Conservation (phyloP, 1,140 invertebrate genomes). For the Lordiphosa stackelbergi region DNA sequence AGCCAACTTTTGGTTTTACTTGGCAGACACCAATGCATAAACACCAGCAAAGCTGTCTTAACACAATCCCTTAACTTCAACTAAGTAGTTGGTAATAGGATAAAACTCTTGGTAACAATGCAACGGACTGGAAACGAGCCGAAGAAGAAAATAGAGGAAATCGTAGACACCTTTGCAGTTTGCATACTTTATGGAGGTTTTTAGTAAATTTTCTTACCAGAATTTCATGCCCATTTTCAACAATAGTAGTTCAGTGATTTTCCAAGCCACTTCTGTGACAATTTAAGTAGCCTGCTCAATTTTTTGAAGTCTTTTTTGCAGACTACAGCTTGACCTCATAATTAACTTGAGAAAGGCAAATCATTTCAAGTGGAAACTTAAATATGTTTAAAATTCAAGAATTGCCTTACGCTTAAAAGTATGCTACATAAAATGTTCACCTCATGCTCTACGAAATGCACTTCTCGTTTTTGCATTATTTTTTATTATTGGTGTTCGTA, state of each 20-base stretch:
- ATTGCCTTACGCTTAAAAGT: not conserved
- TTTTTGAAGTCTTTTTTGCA: too few species aligned
- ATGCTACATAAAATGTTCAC: not conserved
- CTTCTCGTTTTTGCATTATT: slow-evolving; percentile 6
- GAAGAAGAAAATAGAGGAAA: not conserved
- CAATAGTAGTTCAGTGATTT: too few species aligned
- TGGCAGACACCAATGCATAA: slow-evolving; percentile 37
- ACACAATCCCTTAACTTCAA: slow-evolving; percentile 43
- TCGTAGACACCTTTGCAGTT: too few species aligned
- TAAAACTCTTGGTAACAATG: slow-evolving; percentile 14
- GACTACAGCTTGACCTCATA: too few species aligned
- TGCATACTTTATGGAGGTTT: too few species aligned
- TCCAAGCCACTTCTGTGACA: too few species aligned
- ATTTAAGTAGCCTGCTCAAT: too few species aligned
- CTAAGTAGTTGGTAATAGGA: slow-evolving; percentile 48
- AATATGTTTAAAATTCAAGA: too few species aligned
- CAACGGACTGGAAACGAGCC: slow-evolving; percentile 15
- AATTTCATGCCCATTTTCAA: too few species aligned
- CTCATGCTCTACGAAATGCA: not conserved
- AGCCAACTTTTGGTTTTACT: slow-evolving; percentile 39
- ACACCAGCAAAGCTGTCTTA: slow-evolving; percentile 24
- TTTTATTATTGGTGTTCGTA: slow-evolving; percentile 28
- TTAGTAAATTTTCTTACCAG: too few species aligned
- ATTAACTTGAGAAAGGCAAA: too few species aligned
- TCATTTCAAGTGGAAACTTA: too few species aligned